A percentile compares a stretch with the other conserved stretches of the same genome.
Evolutionary conservation across 2,113 vertebrate species (phyloP).

Genomic region (Trematocara macrostoma): DNA sequence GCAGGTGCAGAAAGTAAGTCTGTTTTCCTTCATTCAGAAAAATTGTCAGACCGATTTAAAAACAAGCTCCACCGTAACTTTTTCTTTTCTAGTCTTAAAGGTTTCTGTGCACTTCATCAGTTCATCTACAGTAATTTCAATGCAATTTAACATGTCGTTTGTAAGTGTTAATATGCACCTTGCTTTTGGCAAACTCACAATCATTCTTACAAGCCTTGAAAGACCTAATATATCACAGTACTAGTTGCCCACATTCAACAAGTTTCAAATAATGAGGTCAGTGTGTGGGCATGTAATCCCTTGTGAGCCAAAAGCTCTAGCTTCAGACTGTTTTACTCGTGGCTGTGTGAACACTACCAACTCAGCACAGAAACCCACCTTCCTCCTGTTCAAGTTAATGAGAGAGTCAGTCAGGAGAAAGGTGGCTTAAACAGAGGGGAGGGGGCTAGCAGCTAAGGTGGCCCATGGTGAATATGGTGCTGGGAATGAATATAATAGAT

Average conservation of each 20-base stretch:
- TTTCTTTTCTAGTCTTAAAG: neutral
- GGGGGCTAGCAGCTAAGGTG: neutral
- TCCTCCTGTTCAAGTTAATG: neutral
- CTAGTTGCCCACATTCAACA: neutral
- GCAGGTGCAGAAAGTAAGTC: neutral
- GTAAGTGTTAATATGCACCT: neutral
- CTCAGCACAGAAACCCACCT: neutral
- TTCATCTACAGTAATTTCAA: fast-evolving
- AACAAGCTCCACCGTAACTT: neutral
- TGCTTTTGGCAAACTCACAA: neutral
- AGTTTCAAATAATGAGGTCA: neutral
- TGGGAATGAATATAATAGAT: neutral
- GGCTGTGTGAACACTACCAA: neutral
- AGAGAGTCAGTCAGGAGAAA: neutral
- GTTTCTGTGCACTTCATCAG: neutral
- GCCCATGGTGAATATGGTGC: neutral
- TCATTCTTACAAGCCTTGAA: neutral
- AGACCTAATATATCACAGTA: neutral
- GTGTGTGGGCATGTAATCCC: neutral
- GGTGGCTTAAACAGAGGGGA: neutral
- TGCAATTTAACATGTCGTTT: neutral
- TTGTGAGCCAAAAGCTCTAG: neutral
- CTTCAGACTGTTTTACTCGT: neutral
- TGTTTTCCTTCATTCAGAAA: neutral
- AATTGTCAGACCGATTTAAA: neutral